Conservation (phyloP, 2,113 vertebrate species). For the Heterotilapia buettikoferi region DNA sequence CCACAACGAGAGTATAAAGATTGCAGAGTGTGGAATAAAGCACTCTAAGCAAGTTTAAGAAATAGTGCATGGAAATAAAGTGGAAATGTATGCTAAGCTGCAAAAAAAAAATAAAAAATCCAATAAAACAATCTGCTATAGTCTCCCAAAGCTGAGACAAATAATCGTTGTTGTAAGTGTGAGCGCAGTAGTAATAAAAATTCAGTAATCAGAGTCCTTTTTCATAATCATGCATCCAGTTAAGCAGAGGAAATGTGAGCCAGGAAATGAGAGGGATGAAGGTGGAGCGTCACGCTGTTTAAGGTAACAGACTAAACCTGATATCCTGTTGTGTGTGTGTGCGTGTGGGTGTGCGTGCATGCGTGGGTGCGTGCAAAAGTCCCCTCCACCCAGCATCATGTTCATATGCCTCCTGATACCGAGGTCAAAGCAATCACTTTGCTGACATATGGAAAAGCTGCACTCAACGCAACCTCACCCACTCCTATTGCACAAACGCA, state of each 20-base stretch:
- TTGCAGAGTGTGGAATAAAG: neutral
- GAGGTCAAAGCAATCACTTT: constrained; percentile 52
- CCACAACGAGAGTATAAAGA: neutral
- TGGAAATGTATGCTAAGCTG: neutral
- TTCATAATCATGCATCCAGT: neutral
- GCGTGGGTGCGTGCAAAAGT: neutral
- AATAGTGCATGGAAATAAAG: neutral
- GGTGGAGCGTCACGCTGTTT: neutral
- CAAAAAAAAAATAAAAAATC: neutral
- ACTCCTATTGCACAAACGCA: neutral
- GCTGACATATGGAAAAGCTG: constrained; percentile 24
- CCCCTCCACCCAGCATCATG: neutral
- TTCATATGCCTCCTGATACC: constrained; percentile 19
- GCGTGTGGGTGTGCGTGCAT: neutral
- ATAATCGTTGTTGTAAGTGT: neutral
- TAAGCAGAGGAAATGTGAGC: neutral
- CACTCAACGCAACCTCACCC: constrained; percentile 11
- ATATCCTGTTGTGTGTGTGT: neutral
- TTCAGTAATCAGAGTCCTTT: neutral
- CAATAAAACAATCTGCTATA: constrained; percentile 15
- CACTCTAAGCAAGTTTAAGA: neutral
- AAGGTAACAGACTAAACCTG: constrained; percentile 26
- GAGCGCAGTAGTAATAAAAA: neutral
- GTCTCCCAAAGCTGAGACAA: neutral
- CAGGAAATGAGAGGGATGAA: neutral